Evolutionary conservation across 2,113 vertebrate species (phyloP), one percentile per base, ranked within the genome.

Genomic region (Speoplatyrhinus poulsoni): DNA sequence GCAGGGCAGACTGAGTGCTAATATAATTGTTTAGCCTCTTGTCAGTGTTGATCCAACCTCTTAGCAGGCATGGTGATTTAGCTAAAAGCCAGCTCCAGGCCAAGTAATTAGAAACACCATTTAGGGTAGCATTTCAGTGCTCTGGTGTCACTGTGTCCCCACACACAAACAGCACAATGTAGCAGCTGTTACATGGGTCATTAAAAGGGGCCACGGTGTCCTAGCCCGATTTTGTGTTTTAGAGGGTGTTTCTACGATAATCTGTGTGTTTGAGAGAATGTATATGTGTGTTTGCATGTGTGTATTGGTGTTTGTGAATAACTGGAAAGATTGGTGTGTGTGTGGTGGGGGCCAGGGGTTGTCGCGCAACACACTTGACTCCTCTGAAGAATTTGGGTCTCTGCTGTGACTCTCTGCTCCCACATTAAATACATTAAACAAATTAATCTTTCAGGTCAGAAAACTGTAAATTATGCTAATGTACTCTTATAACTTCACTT

Each of bases 41-140:
- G 88, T 92, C 89, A 87, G 86, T 90, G 91, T 93, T 93, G 93
- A 92, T 94, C 92, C 87, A 88, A 88, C 87, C 93, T 88, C 93
- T 94, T 91, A 94, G 86, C 83, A 89, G 91, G 87, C 78, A 70
- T 75, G 77, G 89, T 92, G 93, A 94, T 94, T 94, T 91, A 93
- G 91, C 93, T 94, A 94, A 94, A 94, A 94, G 93, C 92, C 92
- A 94, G 92, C 91, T 92, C 87, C 85, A 75, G 88, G 89, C 91
- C 93, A 91, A 92, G 88, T 93, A 94, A 94, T 94, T 94, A 93
- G 92, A 90, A 87, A 89, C 88, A 75, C 86, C 88, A 92, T 93
- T 93, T 84, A 90, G 79, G 79, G 85, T 84, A 85, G 90, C 90
- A 92, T 92, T 92, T 92, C 88, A 83, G 62, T 60, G 53, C 84